These are phyloP conservation scores for Trimorus sp. DNA, from an alignment of 2,888 invertebrate species.

Conservation along the genomic window DNA sequence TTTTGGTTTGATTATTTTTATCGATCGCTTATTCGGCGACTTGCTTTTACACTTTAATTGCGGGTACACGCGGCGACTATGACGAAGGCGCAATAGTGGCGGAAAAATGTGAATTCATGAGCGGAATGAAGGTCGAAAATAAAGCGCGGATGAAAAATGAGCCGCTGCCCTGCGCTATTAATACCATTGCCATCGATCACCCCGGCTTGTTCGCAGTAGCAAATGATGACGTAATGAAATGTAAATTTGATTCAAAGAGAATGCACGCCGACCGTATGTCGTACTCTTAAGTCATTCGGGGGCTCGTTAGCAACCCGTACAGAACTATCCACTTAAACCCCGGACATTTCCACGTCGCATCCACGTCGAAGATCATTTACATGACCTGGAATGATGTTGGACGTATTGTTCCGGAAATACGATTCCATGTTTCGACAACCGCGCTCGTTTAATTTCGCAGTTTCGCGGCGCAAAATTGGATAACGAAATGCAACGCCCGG, in stretches of 20 bases:
- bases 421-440: no score
- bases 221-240: constrained; percentile 66
- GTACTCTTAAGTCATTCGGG: constrained; percentile 62
- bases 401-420: constrained; percentile 19
- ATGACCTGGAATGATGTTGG: constrained; percentile 48
- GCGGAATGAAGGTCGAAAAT: constrained; percentile 36
- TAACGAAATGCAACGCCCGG: no score
- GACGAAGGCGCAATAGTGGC: no score
- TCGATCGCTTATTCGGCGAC: no score
- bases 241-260: constrained; percentile 63
- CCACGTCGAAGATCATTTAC: constrained; percentile 56
- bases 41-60: no score
- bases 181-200: constrained; percentile 45
- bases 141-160: constrained; percentile 52
- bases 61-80: no score
- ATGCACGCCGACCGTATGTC: constrained; percentile 54
- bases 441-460: no score
- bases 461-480: no score
- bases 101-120: constrained; percentile 34
- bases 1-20: no score
- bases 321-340: constrained; percentile 62
- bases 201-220: constrained; percentile 40
- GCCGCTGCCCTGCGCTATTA: constrained; percentile 35
- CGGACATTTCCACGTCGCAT: constrained; percentile 47
- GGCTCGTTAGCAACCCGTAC: constrained; percentile 61